These are phyloP conservation scores for Morus bassanus DNA, from an alignment of 2,797 vertebrate species.

Conservation along the genomic window DNA sequence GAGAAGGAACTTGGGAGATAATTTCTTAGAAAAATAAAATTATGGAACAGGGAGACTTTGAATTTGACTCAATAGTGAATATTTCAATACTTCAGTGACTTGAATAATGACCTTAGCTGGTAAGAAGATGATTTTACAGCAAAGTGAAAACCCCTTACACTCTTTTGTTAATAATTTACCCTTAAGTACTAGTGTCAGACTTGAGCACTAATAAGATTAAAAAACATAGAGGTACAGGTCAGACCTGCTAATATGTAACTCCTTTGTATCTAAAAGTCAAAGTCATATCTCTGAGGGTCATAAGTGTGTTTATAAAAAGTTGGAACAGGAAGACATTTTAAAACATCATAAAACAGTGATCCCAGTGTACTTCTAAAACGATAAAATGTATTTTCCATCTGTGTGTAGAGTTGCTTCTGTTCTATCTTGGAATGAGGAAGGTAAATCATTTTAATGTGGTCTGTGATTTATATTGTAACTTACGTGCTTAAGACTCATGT, in stretches of 20 bases:
- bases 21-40: constrained; percentile 16
- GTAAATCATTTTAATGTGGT: neutral
- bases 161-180: constrained; percentile 32
- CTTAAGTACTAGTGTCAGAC: constrained; percentile 25
- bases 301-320: neutral
- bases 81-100: constrained; percentile 12
- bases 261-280: neutral
- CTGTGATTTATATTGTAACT: neutral
- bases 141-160: neutral
- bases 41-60: neutral
- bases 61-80: neutral
- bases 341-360: neutral
- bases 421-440: neutral
- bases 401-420: neutral
- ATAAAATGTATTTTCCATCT: neutral
- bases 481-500: neutral
- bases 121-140: constrained; percentile 27
- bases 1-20: neutral
- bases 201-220: constrained; percentile 34
- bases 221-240: neutral
- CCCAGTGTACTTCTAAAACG: neutral
- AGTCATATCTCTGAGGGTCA: neutral
- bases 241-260: constrained; percentile 6
- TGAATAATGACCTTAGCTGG: constrained; percentile 4
- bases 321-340: neutral